These are phyloP conservation scores for Rhynchomys soricoides DNA, from an alignment of 2,113 vertebrate genomes.

Conservation along the genomic window DNA sequence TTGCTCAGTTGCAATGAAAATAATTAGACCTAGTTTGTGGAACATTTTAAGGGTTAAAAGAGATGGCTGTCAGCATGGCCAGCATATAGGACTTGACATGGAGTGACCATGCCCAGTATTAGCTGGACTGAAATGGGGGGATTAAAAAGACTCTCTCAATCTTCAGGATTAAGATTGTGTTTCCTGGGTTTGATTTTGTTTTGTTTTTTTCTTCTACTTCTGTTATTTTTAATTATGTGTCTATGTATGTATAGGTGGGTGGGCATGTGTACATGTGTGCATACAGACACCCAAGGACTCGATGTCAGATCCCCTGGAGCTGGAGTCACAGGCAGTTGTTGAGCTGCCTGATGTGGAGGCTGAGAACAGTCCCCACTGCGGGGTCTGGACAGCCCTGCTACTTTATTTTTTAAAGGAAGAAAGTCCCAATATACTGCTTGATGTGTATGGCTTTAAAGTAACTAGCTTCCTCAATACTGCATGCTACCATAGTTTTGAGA, in stretches of 20 bases:
- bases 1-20: neutral
- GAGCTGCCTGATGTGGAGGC: neutral
- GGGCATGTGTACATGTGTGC: no score
- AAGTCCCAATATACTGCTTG: neutral
- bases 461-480: neutral
- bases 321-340: neutral
- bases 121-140: constrained; percentile 32
- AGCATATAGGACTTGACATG: neutral
- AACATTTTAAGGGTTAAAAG: neutral
- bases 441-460: constrained; percentile 22
- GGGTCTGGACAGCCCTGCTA: neutral
- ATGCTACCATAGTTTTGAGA: neutral
- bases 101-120: neutral
- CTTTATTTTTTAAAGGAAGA: neutral
- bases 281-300: neutral
- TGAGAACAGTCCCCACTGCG: neutral
- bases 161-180: neutral
- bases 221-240: neutral
- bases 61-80: neutral
- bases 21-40: neutral
- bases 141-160: neutral
- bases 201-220: neutral
- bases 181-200: neutral
- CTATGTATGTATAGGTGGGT: neutral
- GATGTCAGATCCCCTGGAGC: neutral